Conservation (phyloP, 2,113 vertebrate species). For the Oreotrochilus melanogaster region DNA sequence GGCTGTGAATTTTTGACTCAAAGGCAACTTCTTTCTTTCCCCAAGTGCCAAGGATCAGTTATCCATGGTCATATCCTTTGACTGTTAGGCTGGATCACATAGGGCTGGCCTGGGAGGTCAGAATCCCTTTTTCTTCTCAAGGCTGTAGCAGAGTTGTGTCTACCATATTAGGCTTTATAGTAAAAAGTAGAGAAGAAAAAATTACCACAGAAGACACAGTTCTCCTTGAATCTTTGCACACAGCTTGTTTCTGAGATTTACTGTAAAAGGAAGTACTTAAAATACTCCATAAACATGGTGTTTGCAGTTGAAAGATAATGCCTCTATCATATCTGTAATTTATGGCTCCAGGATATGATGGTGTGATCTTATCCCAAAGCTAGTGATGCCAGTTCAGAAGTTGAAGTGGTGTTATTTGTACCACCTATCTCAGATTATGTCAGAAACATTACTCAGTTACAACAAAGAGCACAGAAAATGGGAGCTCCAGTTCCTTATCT, state of each 20-base stretch:
- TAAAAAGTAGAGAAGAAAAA: neutral
- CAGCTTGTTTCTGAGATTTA: neutral
- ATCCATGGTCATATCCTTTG: neutral
- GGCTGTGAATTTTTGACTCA: neutral
- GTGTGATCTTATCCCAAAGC: neutral
- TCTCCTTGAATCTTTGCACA: neutral
- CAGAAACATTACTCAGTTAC: neutral
- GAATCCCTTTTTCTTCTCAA: neutral
- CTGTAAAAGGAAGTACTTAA: neutral
- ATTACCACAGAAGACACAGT: neutral
- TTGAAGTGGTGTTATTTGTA: neutral
- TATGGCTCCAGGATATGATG: neutral
- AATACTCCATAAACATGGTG: neutral
- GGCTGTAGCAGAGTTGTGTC: neutral
- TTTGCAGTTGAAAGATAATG: constrained; percentile 12
- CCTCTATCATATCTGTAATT: neutral
- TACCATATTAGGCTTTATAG: neutral
- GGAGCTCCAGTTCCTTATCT: neutral
- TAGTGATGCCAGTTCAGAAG: neutral
- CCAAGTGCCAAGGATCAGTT: neutral
- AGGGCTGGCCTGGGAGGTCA: neutral
- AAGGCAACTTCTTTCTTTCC: neutral
- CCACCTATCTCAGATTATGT: neutral
- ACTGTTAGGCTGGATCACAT: neutral
- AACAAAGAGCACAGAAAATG: neutral